Evolutionary conservation across 2,113 vertebrate species (phyloP), one percentile per base, ranked within the genome.

Genomic region (Apistogramma diplotaenia): DNA sequence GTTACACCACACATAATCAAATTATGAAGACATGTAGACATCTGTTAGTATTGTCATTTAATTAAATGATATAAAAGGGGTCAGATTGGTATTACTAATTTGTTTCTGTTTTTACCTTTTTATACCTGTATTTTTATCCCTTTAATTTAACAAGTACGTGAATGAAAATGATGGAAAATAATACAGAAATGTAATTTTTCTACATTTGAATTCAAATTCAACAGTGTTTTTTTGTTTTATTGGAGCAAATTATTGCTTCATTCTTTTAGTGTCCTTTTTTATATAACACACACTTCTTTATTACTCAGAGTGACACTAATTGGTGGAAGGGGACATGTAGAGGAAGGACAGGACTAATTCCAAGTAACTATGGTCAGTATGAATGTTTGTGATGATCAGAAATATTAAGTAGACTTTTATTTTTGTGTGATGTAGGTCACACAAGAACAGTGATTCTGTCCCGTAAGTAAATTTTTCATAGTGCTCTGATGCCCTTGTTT

Each of bases 281-380:
- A 31, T 16, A 40, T 65, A 77, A 57, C 1, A 10, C 21, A 53
- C 1, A 18, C 37, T 61, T 74, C 6, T 40, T 5, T 16, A 3
- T 76, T 56, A 2, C n/a, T 61, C 89, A 99, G 98, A 99, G 95
- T 94, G 98, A 99, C 95, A 96, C 94, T 93, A 99, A 97, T 57
- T 99, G 98, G 98, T 99, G 98, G 98, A 99, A 99, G 89, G 98
- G 98, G 59, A 99, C 98, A 10, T 99, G 96, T 87, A 96, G 96
- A 93, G 98, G 98, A 89, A 94, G 97, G 89, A 98, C 96, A 37
- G 98, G 98, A 78, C 94, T 99, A n/a, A 98, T 99, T 93, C 98
- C 98, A 76, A 99, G 98, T 93, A 99, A 99, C 89, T 99, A 99
- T 76, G 97, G 98, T 99, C 93, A 97, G 95, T 82, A 40, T 4